Conservation (phyloP, 1,140 invertebrate species). For the Drosophila biarmipes region DNA sequence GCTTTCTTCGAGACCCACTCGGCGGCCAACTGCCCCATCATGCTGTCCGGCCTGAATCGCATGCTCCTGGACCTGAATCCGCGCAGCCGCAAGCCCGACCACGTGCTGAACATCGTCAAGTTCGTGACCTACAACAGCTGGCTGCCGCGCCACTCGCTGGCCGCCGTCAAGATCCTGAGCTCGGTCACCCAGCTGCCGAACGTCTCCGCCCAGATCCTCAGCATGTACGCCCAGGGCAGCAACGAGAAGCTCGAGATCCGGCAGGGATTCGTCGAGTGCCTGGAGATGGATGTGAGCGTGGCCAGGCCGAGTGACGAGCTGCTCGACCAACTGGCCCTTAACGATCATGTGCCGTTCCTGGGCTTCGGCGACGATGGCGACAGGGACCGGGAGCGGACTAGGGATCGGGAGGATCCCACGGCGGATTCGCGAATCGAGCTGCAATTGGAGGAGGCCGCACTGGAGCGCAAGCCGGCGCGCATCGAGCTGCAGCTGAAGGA, state of each 20-base stretch:
- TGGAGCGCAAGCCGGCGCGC: conserved; percentile 59
- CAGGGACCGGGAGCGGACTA: background rate
- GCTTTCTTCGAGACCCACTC: conserved; percentile 88
- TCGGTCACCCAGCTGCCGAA: conserved; percentile 88
- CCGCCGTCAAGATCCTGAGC: conserved; percentile 89
- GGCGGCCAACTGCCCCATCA: conserved; percentile 86
- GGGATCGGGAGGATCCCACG: background rate
- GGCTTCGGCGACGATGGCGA: conserved; percentile 12
- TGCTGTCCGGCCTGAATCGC: conserved; percentile 91
- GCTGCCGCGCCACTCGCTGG: conserved; percentile 88
- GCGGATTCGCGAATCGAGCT: background rate
- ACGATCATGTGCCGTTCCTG: conserved; percentile 19
- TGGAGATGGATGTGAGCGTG: conserved; percentile 88
- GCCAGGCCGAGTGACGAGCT: conserved; percentile 42
- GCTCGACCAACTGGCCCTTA: conserved; percentile 13
- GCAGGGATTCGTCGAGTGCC: conserved; percentile 94
- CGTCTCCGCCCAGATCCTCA: conserved; percentile 89
- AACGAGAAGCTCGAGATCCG: conserved; percentile 86
- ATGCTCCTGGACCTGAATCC: conserved; percentile 93
- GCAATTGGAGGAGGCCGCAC: conserved; percentile 56
- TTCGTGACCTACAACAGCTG: conserved; percentile 90
- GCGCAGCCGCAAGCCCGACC: conserved; percentile 90
- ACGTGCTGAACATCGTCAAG: conserved; percentile 92
- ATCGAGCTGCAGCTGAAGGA: conserved; percentile 86
- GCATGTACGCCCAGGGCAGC: conserved; percentile 88